phyloP scores from a whole-genome alignment of 1,140 invertebrate species.

The Gyrodactylus salaris region DNA sequence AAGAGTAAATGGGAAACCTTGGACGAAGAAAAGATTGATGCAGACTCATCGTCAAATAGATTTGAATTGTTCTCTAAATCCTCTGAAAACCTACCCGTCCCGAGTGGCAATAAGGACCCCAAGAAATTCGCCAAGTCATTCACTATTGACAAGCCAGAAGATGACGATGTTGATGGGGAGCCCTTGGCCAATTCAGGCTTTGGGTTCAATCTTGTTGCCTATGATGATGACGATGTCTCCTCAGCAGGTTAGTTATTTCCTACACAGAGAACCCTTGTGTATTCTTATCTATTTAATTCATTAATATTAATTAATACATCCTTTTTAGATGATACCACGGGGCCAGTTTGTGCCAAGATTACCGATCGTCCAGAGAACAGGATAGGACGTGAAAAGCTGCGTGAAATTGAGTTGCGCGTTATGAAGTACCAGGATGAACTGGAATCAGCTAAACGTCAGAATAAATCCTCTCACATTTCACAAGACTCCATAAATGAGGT shows the following conservation, averaged over 20 bases:
- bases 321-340: background rate
- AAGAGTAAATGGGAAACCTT: background rate
- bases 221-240: background rate
- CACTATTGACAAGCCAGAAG: no score
- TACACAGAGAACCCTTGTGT: no score
- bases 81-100: no score
- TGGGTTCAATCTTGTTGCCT: background rate
- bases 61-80: background rate
- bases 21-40: background rate
- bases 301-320: background rate
- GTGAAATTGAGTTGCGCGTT: conserved; percentile 20
- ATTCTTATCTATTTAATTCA: no score
- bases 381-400: background rate
- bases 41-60: background rate
- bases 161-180: background rate
- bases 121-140: background rate
- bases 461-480: no score
- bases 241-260: no score
- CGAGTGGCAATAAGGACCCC: no score
- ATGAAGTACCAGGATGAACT: conserved; percentile 79
- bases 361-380: background rate
- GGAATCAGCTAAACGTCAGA: conserved; percentile 43
- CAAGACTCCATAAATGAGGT: no score
- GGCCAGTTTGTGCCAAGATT: background rate
- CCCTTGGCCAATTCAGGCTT: background rate